A percentile compares a stretch with the other conserved stretches of the same genome.
Evolutionary conservation across 2,797 vertebrate species (phyloP).

Genomic region (Chromobotia macracanthus): DNA sequence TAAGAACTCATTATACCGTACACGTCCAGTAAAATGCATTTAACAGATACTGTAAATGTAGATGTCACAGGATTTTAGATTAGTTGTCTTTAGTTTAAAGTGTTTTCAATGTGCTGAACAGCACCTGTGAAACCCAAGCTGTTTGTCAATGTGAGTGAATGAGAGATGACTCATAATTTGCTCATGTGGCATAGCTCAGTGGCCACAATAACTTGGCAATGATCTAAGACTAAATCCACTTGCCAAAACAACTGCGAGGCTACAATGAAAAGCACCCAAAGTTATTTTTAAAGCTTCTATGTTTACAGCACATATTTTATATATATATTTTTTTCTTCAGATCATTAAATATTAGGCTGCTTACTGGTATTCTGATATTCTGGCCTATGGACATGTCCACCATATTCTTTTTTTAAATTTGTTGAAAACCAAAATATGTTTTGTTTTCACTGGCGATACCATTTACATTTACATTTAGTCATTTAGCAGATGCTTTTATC

Average conservation of each 20-base stretch:
- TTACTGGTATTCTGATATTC: not conserved
- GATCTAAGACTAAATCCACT: conserved; percentile 7
- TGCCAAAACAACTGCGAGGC: not conserved
- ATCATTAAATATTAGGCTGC: not conserved
- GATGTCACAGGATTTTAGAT: conserved; percentile 13
- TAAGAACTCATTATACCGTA: conserved; percentile 4
- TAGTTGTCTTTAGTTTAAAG: conserved; percentile 11
- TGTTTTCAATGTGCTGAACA: conserved; percentile 20
- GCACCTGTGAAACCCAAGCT: conserved; percentile 42
- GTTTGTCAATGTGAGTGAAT: conserved; percentile 45
- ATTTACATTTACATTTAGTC: too few relatives aligned
- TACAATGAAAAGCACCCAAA: not conserved
- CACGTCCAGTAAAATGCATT: conserved; percentile 13
- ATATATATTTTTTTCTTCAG: too few relatives aligned
- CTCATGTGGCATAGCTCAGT: conserved; percentile 41
- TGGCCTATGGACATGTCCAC: not conserved
- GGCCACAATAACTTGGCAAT: conserved; percentile 15
- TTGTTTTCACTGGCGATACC: not conserved
- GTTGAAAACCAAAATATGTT: not conserved
- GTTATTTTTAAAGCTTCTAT: not conserved
- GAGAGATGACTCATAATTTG: conserved; percentile 30
- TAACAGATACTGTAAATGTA: conserved; percentile 26
- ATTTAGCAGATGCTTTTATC: too few relatives aligned
- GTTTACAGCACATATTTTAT: not conserved
- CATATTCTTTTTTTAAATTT: not conserved